Percentiles rank a stretch among this genome's conserved stretches.
Conservation (phyloP, 2,888 invertebrate species). For the Oxycera nigricornis region DNA sequence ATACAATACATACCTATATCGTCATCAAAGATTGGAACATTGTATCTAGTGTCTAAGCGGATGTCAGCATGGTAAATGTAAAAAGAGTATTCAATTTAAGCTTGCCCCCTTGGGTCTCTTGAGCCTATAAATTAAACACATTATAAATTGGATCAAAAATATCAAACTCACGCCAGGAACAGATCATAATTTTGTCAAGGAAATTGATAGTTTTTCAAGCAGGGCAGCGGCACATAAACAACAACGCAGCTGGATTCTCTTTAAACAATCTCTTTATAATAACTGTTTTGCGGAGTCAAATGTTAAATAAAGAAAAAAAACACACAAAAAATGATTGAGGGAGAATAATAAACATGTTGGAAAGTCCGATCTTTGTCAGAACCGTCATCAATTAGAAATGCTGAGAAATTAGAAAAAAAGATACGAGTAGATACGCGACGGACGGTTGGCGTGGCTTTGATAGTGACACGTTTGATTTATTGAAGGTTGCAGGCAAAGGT, state of each 20-base stretch:
- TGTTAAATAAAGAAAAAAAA: no score
- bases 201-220: not conserved
- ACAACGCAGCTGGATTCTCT: conserved; percentile 1
- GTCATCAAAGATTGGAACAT: no score
- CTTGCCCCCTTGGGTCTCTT: no score
- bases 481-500: no score
- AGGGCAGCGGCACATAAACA: not conserved
- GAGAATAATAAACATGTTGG: not conserved
- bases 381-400: conserved; percentile 11
- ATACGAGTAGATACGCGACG: not conserved
- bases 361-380: conserved; percentile 2
- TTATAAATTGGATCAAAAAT: not conserved
- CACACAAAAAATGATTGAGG: not conserved
- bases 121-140: not conserved
- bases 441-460: not conserved
- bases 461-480: not conserved
- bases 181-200: not conserved
- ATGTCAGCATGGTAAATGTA: no score
- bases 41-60: no score
- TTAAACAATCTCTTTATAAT: not conserved
- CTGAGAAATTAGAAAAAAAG: not conserved
- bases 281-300: not conserved
- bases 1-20: no score
- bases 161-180: not conserved
- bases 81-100: no score